Base-by-base conservation (phyloP, 92 coral and sea anemone genomes). In the Desmophyllum pertusum region DNA sequence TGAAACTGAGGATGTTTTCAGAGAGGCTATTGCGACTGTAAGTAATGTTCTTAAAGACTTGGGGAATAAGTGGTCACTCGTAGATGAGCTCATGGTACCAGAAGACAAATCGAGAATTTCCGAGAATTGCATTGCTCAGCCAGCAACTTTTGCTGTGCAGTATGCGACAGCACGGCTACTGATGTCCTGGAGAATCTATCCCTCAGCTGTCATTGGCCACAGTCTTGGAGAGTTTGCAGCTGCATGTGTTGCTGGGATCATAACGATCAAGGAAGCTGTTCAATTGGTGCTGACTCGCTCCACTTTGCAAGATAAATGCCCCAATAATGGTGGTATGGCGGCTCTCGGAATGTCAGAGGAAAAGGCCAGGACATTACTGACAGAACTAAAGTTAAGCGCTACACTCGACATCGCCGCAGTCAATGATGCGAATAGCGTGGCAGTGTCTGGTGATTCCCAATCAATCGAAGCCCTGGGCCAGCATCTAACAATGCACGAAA, bases 141-240 rank as follows among this genome's bases (percentile, higher is more conserved):
- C 89, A n/a, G 98, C 94, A 11, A 81, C 93, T 13, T 95, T 93
- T 73, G 95, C 95, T 52, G 83, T 95, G 19, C 95, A 93, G 62
- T 93, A 89, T 55, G 95, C 95, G 9, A 89, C 93, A 14, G 94
- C 90, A 13, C 78, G 86, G 61, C 83, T 95, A 10, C 93, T 95
- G 23, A 88, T 76, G 70, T 93, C 98, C n/a, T 93, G 95, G 98
- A 97, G 93, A 43, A 81, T 95, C 55, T 46, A 81, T 25, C 98
- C 98, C 3, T 74, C 93, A 2, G 98, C 95, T 25, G 98, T 95
- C 15, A 73, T 95, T 39, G 98, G 98, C 0, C 98, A 95, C 75
- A 95, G 98, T 81, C 88, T 95, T n/a, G 98, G 98, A 40, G 98
- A 95, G 78, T 71, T 87, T 50, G 95, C 98, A 45, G 98, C 98